Evolutionary conservation across 2,797 vertebrate species (phyloP), one percentile per base, ranked within the genome.

Genomic region (Notamacropus eugenii): DNA sequence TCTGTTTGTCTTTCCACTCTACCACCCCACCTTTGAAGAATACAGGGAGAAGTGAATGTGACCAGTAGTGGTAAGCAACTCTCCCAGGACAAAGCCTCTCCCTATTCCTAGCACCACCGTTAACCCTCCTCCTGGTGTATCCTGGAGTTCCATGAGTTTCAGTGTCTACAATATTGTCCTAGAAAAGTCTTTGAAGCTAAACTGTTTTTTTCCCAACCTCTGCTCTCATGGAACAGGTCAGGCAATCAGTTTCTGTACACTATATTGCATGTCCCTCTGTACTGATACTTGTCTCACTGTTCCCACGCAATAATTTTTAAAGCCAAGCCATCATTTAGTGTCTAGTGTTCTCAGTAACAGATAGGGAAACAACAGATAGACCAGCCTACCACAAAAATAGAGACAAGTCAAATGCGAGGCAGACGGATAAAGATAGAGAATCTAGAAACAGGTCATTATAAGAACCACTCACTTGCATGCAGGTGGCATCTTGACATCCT

Each of bases 281-380:
- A 67, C 58, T 91, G 46, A 82, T 91, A 67, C 94, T 95, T 95
- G 55, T 92, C 95, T 94, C 90, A 93, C 8, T 27, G 34, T 46
- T 57, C 90, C 59, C 22, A 74, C 74, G 62, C 14, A 56, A 55
- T 52, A 27, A 94, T 56, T 27, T 11, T 55, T n/a, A 90, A 97
- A 94, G 40, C 57, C 91, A 92, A 96, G 92, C 52, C 74, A 74
- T 91, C 82, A 57, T 87, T 52, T 74, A 50, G 14, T 19, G 40
- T 92, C 93, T 93, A 92, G 27, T 59, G 54, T 13, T 87, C 94
- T 94, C 9, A 9, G 54, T 40, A 74, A 93, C 96, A 46, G 1
- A 0, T 31, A 55, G 94, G 29, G 46, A 40, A 11, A 54, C 67
- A 90, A 93, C 96, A 46, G 1, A 0, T 31, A 87, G 94, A 14